Evolutionary conservation across 2,113 vertebrate genomes (phyloP).

Genomic region (Cynoglossus semilaevis): DNA sequence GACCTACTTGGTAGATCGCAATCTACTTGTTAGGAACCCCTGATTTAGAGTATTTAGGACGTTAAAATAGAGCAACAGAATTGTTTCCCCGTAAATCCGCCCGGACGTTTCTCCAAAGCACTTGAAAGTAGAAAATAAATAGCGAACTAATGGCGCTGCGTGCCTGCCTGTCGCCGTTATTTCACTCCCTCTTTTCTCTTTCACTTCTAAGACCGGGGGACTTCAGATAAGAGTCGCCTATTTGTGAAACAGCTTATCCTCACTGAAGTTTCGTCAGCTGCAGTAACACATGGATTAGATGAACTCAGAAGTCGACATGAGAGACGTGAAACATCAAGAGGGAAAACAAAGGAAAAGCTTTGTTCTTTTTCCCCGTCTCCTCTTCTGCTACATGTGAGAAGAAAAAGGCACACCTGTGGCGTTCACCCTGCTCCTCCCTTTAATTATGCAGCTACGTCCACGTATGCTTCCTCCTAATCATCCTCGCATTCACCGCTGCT

Average conservation of each 20-base stretch:
- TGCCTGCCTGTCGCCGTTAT: neutral
- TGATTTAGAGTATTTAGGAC: no score
- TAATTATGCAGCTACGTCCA: constrained; percentile 35
- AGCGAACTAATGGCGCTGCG: neutral
- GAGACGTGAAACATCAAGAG: neutral
- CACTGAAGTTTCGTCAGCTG: constrained; percentile 1
- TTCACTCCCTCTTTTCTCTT: constrained; percentile 7
- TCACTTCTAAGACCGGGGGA: neutral
- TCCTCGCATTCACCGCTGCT: neutral
- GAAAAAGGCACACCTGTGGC: constrained; percentile 4
- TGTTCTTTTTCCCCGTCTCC: neutral
- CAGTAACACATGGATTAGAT: neutral
- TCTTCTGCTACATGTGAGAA: neutral
- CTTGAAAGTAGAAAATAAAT: constrained; percentile 7
- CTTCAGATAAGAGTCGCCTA: constrained; percentile 22
- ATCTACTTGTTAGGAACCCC: no score
- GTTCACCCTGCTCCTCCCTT: constrained; percentile 6
- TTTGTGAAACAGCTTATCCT: constrained; percentile 8
- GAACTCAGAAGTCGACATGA: constrained; percentile 8
- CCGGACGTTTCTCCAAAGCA: constrained; percentile 1
- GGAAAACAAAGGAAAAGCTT: neutral
- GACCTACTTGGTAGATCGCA: no score
- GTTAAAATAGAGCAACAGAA: neutral
- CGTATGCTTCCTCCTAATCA: constrained; percentile 13
- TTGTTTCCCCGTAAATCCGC: no score